Conservation (phyloP, 92 coral and sea anemone species). For the Virgularia gustaviana region DNA sequence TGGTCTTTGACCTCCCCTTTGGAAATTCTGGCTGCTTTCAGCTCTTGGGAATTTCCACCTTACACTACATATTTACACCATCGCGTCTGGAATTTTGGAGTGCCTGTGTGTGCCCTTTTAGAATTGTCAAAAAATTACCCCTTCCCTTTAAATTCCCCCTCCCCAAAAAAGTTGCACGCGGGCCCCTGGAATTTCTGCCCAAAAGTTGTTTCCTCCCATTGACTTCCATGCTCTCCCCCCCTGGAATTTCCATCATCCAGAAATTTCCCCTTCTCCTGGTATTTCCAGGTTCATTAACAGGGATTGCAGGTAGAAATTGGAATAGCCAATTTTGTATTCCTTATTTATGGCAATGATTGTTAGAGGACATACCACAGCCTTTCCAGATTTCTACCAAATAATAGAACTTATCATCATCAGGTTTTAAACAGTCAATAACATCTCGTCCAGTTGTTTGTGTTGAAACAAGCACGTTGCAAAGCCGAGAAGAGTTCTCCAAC, state of each 20-base stretch:
- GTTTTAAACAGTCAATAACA: slow-evolving; percentile 31
- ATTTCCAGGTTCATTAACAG: neutral
- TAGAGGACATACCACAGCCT: slow-evolving; percentile 88
- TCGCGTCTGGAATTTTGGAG: too few relatives aligned
- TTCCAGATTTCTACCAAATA: slow-evolving; percentile 95
- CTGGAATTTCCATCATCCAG: neutral
- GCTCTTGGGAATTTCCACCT: too few relatives aligned
- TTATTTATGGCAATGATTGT: neutral
- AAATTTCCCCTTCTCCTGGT: neutral
- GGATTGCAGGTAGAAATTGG: neutral
- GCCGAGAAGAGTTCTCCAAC: slow-evolving; percentile 12
- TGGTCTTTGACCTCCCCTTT: too few relatives aligned
- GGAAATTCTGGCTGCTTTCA: too few relatives aligned
- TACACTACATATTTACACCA: too few relatives aligned
- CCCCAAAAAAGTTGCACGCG: too few relatives aligned
- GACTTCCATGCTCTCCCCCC: neutral
- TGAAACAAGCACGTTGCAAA: slow-evolving; percentile 23
- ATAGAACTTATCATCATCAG: slow-evolving; percentile 58
- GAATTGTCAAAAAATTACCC: too few relatives aligned
- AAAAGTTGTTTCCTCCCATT: neutral
- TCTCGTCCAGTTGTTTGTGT: slow-evolving; percentile 29
- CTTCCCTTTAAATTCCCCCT: too few relatives aligned
- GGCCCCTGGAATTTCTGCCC: neutral
- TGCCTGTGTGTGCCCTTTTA: too few relatives aligned
- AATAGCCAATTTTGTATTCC: neutral